Base-by-base conservation (phyloP, 2,888 invertebrate genomes). In the Oligia latruncula region DNA sequence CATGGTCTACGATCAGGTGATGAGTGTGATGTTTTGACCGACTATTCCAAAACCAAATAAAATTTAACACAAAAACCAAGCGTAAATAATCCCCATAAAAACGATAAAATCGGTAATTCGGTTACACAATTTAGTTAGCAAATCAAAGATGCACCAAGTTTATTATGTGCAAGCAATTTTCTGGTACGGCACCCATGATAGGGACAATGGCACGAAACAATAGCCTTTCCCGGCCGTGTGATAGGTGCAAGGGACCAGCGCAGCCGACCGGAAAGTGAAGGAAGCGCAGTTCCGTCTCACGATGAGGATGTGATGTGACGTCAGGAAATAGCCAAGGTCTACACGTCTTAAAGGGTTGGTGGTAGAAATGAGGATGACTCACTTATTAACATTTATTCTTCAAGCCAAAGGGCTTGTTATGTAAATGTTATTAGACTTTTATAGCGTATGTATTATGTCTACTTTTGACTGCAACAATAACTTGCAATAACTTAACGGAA, bases 261-360 rank as follows among this genome's bases (percentile, higher is more conserved):
- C 94, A 94, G 84, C 92, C 90, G 88, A 93, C 92, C 93, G 94
- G 93, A 94, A 95, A 94, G 90, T 92, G 90, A 92, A 95, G 93
- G 94, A 94, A 95, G 93, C 93, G 93, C 87, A 93, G 93, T 95
- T 96, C 95, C 95, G 94, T 93, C 91, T 90, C 90, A 91, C 89
- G 90, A 88, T 82, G 85, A 87, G 89, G 90, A 91, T 89, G 88
- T 88, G 87, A 82, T 88, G 89, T 88, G 88, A 83, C 87, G 87
- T 82, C 90, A 90, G 91, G 90, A 90, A 89, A 90, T 88, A 84
- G 77, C 82, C 81, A 82, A 88, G 85, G 90, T 76, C 71, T 76
- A 67, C n/a, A 74, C 77, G 83, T 74, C 81, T 80, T 80, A 85
- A 86, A 85, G 88, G 83, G 88, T 87, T 88, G 85, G 55, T 73